Conservation (phyloP, 1,140 invertebrate genomes). For the Papilio helenus region DNA sequence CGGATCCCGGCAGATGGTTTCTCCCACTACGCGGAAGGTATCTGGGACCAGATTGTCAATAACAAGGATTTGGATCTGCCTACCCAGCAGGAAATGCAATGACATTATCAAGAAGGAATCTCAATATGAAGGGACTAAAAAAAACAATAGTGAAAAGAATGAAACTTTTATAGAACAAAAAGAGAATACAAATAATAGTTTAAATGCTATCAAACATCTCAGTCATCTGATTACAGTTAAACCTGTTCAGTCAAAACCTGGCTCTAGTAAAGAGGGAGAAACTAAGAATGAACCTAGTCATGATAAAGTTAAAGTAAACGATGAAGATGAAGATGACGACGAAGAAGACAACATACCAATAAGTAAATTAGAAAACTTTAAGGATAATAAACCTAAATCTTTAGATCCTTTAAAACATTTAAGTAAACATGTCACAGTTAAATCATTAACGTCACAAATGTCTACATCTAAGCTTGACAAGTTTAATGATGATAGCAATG, state of each 20-base stretch:
- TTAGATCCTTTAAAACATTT: conserved; percentile 52
- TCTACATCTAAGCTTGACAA: conserved; percentile 42
- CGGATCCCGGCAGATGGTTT: too few relatives aligned
- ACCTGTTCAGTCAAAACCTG: conserved; percentile 42
- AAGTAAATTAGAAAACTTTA: conserved; percentile 24
- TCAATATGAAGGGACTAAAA: conserved; percentile 31
- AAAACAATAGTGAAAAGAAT: conserved; percentile 34
- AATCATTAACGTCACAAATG: conserved; percentile 43
- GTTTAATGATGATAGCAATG: conserved; percentile 44
- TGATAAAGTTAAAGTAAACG: conserved; percentile 18
- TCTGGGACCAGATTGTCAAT: too few relatives aligned
- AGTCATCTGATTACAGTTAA: conserved; percentile 70
- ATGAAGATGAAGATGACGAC: conserved; percentile 20
- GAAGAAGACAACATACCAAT: background rate
- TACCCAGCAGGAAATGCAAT: too few relatives aligned
- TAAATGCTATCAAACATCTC: conserved; percentile 64
- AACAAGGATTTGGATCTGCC: too few relatives aligned
- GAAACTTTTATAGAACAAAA: conserved; percentile 26
- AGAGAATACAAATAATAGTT: conserved; percentile 44
- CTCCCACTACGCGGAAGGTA: too few relatives aligned
- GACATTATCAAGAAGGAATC: background rate
- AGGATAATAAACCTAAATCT: conserved; percentile 34
- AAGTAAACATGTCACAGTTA: conserved; percentile 57
- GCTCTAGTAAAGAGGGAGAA: background rate
- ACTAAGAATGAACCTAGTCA: conserved; percentile 1